phyloP scores from a whole-genome alignment of 2,888 invertebrate genomes.

The Iphiclides podalirius region DNA sequence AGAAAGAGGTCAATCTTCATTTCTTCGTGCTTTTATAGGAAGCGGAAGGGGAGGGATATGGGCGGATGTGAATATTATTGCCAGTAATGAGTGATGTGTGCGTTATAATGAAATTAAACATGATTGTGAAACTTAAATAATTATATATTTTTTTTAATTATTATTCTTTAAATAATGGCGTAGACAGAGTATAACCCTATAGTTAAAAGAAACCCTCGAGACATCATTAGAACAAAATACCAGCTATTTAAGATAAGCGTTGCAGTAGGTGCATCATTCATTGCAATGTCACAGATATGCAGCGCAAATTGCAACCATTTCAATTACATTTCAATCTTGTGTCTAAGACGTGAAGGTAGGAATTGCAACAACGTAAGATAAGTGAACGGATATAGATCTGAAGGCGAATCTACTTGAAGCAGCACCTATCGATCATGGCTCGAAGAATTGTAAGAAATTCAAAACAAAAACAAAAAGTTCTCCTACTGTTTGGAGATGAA shows the following conservation, averaged over 20 bases:
- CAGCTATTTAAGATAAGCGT: conserved; percentile 30
- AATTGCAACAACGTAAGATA: conserved; percentile 29
- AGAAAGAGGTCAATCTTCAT: no score
- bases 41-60: no score
- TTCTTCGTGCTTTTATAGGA: no score
- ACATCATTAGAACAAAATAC: conserved; percentile 30
- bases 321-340: conserved; percentile 29
- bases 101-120: no score
- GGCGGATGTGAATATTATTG: no score
- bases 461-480: conserved; percentile 44
- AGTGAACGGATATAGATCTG: conserved; percentile 45
- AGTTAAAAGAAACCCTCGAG: neutral
- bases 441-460: conserved; percentile 52
- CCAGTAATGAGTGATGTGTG: no score
- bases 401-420: conserved; percentile 45
- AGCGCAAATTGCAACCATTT: conserved; percentile 34
- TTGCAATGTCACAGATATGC: conserved; percentile 49
- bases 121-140: no score
- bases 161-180: no score
- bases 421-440: conserved; percentile 56
- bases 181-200: no score
- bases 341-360: conserved; percentile 25
- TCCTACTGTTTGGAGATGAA: conserved; percentile 8
- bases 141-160: no score
- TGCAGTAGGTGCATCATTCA: conserved; percentile 45